Evolutionary conservation across 2,797 vertebrate species (phyloP).

Genomic region (Pagetopsis macropterus): DNA sequence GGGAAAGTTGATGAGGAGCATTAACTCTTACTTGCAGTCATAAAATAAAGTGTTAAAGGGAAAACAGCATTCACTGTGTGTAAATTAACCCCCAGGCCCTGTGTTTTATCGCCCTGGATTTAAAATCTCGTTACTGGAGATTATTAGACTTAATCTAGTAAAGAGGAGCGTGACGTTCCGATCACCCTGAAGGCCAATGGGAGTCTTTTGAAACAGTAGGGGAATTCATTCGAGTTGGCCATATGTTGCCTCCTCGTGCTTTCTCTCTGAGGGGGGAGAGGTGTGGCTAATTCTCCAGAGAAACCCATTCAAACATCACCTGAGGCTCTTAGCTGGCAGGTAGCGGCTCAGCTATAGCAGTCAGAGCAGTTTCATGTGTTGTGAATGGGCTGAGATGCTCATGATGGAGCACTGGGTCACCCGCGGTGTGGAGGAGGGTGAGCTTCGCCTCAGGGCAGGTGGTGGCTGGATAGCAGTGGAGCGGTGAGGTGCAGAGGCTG

Average conservation of each 20-base stretch:
- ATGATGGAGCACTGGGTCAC: conserved; percentile 72
- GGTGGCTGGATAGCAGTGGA: conserved; percentile 55
- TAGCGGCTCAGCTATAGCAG: conserved; percentile 43
- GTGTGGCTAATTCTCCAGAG: conserved; percentile 59
- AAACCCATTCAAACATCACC: conserved; percentile 73
- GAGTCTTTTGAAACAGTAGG: conserved; percentile 77
- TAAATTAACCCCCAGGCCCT: conserved; percentile 51
- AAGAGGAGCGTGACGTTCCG: conserved; percentile 76
- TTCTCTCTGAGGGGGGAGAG: conserved; percentile 45
- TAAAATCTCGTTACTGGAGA: conserved; percentile 85
- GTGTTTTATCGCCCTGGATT: conserved; percentile 73
- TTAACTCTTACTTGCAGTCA: conserved; percentile 75
- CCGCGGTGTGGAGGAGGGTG: conserved; percentile 56
- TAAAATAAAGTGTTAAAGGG: conserved; percentile 74
- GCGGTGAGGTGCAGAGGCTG: conserved; percentile 68
- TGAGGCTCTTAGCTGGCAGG: conserved; percentile 75
- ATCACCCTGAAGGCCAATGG: conserved; percentile 77
- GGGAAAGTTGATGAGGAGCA: conserved; percentile 71
- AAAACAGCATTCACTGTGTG: conserved; percentile 61
- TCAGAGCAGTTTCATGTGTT: conserved; percentile 40
- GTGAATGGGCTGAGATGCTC: conserved; percentile 51
- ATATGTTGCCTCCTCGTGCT: conserved; percentile 70
- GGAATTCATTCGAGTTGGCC: conserved; percentile 74
- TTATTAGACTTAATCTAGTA: conserved; percentile 86
- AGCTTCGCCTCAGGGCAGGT: conserved; percentile 70